phyloP scores from a whole-genome alignment of 1,140 invertebrate genomes.

The Arctopsyche grandis region DNA sequence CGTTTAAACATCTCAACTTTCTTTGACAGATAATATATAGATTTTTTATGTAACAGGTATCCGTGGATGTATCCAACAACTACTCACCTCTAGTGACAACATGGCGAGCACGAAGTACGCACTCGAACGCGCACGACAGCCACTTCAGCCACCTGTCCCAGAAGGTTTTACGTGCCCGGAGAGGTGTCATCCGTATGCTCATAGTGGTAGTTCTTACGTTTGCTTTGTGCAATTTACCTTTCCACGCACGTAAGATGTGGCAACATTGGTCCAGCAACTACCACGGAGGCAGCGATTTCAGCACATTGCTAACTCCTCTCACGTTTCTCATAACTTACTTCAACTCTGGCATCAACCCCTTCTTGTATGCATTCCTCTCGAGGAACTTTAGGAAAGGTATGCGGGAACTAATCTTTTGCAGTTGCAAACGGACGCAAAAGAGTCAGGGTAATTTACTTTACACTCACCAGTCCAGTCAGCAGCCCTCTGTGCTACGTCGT shows the following conservation, averaged over 20 bases:
- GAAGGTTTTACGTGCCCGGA: conserved; percentile 74
- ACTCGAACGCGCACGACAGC: conserved; percentile 48
- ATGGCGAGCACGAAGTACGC: conserved; percentile 54
- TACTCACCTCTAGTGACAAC: conserved; percentile 57
- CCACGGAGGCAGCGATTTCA: conserved; percentile 73
- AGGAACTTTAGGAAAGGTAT: conserved; percentile 79
- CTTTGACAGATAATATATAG: too few species aligned
- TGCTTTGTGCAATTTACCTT: conserved; percentile 85
- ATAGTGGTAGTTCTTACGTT: conserved; percentile 85
- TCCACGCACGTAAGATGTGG: conserved; percentile 86
- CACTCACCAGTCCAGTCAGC: conserved; percentile 59
- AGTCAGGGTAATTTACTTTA: conserved; percentile 62
- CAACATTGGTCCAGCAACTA: conserved; percentile 75
- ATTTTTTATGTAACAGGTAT: conserved; percentile 57
- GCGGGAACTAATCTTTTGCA: conserved; percentile 73
- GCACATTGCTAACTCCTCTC: conserved; percentile 80
- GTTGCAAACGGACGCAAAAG: conserved; percentile 59
- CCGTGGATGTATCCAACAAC: conserved; percentile 57
- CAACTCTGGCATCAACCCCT: conserved; percentile 86
- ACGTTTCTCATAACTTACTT: conserved; percentile 85
- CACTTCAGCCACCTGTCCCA: conserved; percentile 69
- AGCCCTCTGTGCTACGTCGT: conserved; percentile 57
- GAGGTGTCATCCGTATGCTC: conserved; percentile 81
- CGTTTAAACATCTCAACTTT: too few species aligned
- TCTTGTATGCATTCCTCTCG: conserved; percentile 86